Evolutionary conservation across 2,888 invertebrate genomes (phyloP).

Genomic region (Liposcelis brunnea): DNA sequence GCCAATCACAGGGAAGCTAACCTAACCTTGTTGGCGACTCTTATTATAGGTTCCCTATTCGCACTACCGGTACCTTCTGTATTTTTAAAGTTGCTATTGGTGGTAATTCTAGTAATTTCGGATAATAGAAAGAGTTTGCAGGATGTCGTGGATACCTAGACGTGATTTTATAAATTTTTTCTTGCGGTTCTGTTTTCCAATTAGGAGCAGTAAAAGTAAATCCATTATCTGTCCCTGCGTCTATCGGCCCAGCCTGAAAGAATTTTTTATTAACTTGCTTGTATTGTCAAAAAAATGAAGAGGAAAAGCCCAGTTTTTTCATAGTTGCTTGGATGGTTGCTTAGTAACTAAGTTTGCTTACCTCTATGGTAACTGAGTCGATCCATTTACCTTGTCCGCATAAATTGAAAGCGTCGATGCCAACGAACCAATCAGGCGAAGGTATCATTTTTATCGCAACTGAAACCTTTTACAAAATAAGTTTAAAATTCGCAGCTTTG

Average conservation of each 20-base stretch:
- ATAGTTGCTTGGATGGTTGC: no score
- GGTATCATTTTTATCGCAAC: constrained; percentile 39
- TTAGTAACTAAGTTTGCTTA: constrained; percentile 23
- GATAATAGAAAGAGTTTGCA: constrained; percentile 31
- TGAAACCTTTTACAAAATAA: constrained; percentile 31
- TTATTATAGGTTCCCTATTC: no score
- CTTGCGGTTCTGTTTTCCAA: constrained; percentile 27
- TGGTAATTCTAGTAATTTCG: constrained; percentile 25
- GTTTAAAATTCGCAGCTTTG: background rate
- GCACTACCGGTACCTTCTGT: constrained; percentile 25
- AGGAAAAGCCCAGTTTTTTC: no score
- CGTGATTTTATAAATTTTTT: constrained; percentile 26
- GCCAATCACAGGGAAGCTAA: no score
- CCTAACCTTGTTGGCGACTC: no score
- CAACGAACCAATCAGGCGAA: constrained; percentile 50
- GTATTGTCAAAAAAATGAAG: background rate
- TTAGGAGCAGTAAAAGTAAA: constrained; percentile 32
- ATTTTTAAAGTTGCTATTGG: constrained; percentile 27
- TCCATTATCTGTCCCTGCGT: constrained; percentile 31
- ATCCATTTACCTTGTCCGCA: constrained; percentile 40
- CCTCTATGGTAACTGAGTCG: constrained; percentile 34
- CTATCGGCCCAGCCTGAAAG: constrained; percentile 26
- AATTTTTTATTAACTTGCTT: background rate
- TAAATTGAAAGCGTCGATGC: constrained; percentile 39
- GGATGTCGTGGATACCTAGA: constrained; percentile 26